Percentiles rank a stretch among this genome's conserved stretches.
Evolutionary conservation across 2,888 invertebrate species (phyloP).

Genomic region (Heliconius aoede): DNA sequence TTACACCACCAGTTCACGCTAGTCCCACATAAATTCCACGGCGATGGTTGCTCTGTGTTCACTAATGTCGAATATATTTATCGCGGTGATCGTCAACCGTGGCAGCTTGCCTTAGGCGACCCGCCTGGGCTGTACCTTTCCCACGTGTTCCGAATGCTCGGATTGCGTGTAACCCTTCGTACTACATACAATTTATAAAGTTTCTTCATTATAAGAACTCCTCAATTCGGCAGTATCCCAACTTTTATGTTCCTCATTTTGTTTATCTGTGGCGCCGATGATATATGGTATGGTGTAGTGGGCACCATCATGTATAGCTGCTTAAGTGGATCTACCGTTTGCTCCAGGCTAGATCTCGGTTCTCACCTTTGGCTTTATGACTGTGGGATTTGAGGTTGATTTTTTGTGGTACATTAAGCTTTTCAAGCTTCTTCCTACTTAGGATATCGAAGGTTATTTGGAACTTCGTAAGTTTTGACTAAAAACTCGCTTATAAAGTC

Average conservation of each 20-base stretch:
- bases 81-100: constrained; percentile 81
- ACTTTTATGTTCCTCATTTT: constrained; percentile 45
- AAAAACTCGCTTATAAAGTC: not conserved
- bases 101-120: constrained; percentile 72
- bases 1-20: constrained; percentile 39
- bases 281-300: constrained; percentile 52
- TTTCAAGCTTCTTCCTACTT: constrained; percentile 9
- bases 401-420: constrained; percentile 66
- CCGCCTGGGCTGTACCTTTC: constrained; percentile 75
- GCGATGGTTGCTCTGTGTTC: constrained; percentile 64
- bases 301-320: constrained; percentile 66
- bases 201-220: constrained; percentile 27
- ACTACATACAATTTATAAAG: constrained; percentile 53
- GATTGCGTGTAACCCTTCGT: constrained; percentile 80
- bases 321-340: constrained; percentile 81
- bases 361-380: constrained; percentile 76
- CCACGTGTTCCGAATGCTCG: constrained; percentile 82
- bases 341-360: constrained; percentile 76
- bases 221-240: constrained; percentile 47
- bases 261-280: constrained; percentile 62
- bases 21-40: constrained; percentile 59
- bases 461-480: not conserved
- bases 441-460: not conserved
- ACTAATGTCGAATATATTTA: constrained; percentile 80
- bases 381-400: constrained; percentile 76